phyloP scores from a whole-genome alignment of 2,113 vertebrate species.

The Chaenogobius annularis region DNA sequence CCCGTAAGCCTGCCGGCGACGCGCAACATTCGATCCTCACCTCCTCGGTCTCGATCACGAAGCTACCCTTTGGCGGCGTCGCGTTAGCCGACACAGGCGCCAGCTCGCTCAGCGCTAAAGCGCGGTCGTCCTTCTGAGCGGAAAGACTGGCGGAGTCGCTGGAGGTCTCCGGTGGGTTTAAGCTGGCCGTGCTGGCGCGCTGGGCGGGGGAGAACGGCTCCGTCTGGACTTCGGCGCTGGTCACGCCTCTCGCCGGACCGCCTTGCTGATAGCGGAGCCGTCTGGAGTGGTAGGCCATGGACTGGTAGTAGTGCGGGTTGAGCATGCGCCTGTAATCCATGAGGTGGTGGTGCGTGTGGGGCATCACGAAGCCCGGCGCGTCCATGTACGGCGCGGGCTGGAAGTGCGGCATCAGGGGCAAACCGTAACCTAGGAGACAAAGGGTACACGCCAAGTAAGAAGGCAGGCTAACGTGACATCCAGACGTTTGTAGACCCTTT shows the following conservation, averaged over 20 bases:
- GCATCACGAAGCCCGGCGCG: conserved; percentile 71
- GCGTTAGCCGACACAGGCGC: background rate
- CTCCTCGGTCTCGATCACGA: conserved; percentile 74
- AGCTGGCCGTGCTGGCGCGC: conserved; percentile 6
- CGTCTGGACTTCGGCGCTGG: conserved; percentile 76
- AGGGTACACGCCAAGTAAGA: background rate
- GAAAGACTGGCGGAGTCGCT: background rate
- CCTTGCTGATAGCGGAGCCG: conserved; percentile 72
- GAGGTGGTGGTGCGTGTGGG: conserved; percentile 73
- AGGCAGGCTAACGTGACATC: background rate
- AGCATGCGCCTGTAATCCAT: conserved; percentile 76
- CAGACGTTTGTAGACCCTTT: too few species aligned
- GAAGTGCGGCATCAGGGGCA: conserved; percentile 69
- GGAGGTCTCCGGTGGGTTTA: background rate
- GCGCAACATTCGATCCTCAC: conserved; percentile 71
- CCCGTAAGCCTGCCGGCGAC: conserved; percentile 52
- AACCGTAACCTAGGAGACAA: conserved; percentile 59
- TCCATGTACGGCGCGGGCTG: conserved; percentile 69
- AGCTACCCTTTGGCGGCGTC: conserved; percentile 45
- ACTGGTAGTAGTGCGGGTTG: conserved; percentile 72
- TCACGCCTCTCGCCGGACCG: conserved; percentile 48
- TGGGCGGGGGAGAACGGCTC: conserved; percentile 50
- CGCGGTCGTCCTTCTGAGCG: conserved; percentile 15
- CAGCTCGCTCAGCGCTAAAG: background rate
- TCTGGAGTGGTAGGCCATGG: conserved; percentile 75